Conservation (phyloP, 2,113 vertebrate species). For the Numida meleagris region DNA sequence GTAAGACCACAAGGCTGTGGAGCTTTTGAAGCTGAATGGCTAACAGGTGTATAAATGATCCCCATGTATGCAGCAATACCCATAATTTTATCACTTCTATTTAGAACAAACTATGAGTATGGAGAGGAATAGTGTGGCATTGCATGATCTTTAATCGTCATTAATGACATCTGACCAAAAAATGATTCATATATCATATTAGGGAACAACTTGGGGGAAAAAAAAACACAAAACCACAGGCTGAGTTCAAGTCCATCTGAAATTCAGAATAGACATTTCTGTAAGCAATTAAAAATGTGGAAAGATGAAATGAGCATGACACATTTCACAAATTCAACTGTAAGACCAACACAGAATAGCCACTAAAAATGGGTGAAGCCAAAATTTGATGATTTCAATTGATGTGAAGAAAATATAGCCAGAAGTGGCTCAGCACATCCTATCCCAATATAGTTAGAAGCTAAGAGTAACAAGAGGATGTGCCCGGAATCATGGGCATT, state of each 20-base stretch:
- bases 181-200: background rate
- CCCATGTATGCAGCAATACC: background rate
- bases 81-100: background rate
- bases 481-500: background rate
- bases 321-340: background rate
- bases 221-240: background rate
- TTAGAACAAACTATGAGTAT: background rate
- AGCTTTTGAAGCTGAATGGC: background rate
- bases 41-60: background rate
- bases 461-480: background rate
- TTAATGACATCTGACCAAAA: background rate
- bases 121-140: background rate
- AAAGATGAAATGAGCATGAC: background rate
- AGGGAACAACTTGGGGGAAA: background rate
- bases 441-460: background rate
- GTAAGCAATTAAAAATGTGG: background rate
- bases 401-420: background rate
- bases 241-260: background rate
- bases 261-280: background rate
- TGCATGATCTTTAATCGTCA: background rate
- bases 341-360: background rate
- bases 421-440: background rate
- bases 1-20: background rate
- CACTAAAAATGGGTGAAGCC: background rate
- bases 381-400: background rate